Evolutionary conservation across 2,888 invertebrate genomes (phyloP), one percentile per base, ranked within the genome.

Genomic region (Lasioglossum oenotherae): DNA sequence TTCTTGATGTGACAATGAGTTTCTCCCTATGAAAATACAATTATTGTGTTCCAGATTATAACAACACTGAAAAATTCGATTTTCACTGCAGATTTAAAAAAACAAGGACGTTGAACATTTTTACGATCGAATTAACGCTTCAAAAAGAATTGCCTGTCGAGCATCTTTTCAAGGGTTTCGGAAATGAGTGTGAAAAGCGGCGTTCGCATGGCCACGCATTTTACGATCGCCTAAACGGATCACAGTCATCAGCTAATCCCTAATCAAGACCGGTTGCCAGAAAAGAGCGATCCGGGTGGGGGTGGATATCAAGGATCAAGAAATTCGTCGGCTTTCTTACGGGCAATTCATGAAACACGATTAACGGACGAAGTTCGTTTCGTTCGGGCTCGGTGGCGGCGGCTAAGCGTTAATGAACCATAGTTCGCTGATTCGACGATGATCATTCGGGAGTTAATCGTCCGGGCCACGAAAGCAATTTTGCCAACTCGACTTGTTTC

Each of bases 391-490:
- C 35, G 80, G 31, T 49, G 74, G 60, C 46, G 38, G 74, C 69
- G 74, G 87, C 80, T 57, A 44, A 82, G 77, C 88, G 87, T 87
- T 88, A 88, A 88, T 87, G 87, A 88, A 87, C 85, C 88, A 87
- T 87, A 87, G 87, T 88, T 84, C 83, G 85, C 87, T 87, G 85
- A 88, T 88, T 88, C 87, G 85, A 82, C 88, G 87, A 87, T 84
- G 88, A 87, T 85, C 81, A 88, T 88, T 88, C 82, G 84, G 74
- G 88, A 76, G 88, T 88, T 88, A 88, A 88, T 88, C 87, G 87
- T 73, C 87, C 80, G 88, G 80, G 80, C 87, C 78, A 53, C 82
- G 88, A 88, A 88, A 87, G 88, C 87, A 88, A 88, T 88, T 88
- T 85, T 82, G 76, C 84, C 79, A 87, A 83, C 85, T 80, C 81